These are phyloP conservation scores for Dromius quadrimaculatus DNA, from an alignment of 2,888 invertebrate species.

Conservation along the genomic window DNA sequence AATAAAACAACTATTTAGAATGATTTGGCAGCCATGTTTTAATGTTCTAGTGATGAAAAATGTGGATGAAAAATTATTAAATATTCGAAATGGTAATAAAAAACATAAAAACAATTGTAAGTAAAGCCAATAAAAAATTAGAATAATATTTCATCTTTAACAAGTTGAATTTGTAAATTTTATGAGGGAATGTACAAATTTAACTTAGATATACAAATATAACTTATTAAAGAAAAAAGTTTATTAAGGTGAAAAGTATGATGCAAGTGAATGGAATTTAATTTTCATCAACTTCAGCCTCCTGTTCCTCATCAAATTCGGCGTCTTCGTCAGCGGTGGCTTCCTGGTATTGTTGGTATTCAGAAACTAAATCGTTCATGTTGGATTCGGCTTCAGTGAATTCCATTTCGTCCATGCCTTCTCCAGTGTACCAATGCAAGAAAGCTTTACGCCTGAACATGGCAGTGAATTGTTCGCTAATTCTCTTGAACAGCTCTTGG, in stretches of 20 bases:
- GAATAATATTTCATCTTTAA: conserved; percentile 60
- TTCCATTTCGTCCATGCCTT: conserved; percentile 97
- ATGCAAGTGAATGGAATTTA: conserved; percentile 62
- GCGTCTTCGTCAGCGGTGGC: conserved; percentile 87
- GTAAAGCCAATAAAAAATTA: conserved; percentile 37
- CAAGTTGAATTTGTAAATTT: conserved; percentile 59
- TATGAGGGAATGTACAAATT: conserved; percentile 61
- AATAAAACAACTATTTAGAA: conserved; percentile 33
- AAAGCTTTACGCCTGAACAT: conserved; percentile 98
- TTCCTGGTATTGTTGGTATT: conserved; percentile 95
- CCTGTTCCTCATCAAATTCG: conserved; percentile 83
- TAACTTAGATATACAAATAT: conserved; percentile 32
- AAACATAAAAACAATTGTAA: conserved; percentile 41
- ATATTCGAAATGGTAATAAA: conserved; percentile 47
- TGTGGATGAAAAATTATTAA: conserved; percentile 47
- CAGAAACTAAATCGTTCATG: conserved; percentile 95
- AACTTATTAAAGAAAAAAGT: conserved; percentile 16
- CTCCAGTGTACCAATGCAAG: conserved; percentile 98
- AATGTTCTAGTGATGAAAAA: too few species aligned
- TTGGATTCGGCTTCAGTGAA: conserved; percentile 96
- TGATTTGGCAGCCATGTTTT: conserved; percentile 46
- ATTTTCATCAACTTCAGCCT: conserved; percentile 78
- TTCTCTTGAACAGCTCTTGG: conserved; percentile 91
- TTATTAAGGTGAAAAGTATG: background rate
- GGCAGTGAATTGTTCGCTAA: conserved; percentile 92